Evolutionary conservation across 2,113 vertebrate species (phyloP), one percentile per base, ranked within the genome.

Genomic region (Saimiri boliviensis): DNA sequence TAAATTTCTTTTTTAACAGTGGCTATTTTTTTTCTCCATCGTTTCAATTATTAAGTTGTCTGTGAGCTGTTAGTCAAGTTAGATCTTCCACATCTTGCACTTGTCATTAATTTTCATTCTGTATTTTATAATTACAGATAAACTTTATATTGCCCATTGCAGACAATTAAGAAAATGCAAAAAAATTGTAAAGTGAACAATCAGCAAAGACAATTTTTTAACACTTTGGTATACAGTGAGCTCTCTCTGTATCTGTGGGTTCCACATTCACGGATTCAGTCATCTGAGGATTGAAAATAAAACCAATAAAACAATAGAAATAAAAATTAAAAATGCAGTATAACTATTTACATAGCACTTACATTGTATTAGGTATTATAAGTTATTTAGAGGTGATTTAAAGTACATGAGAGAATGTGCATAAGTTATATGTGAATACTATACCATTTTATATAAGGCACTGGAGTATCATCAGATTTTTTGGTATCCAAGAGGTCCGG

Each of bases 81-180:
- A 81, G 45, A 35, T 76, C 25, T 79, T 84, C 37, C 12, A 20
- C 10, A 45, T 80, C 45, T 80, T 94, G 10, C 45, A 12, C 13
- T 84, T 89, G 2, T 66, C 40, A 45, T 73, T 70, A 25, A 63
- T 90, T 94, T 96, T 58, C 30, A 79, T 80, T 86, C 73, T 89
- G 10, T 17, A 60, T 58, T 93, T 93, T 91, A 40, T 79, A 95
- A 89, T 89, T 86, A 66, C 83, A 82, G 60, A 70, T 90, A 86
- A 82, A 79, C 63, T 71, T 94, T 70, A 60, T 92, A 54, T 13
- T 93, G 58, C 8, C 14, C 76, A 8, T 92, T 81, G 40, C 20
- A 68, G 60, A 45, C 58, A 84, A 37, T 74, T 84, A 35, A 76
- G 49, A 80, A 91, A 94, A 68, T 86, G 4, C 30, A 88, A 70